Evolutionary conservation across 2,888 invertebrate genomes (phyloP).

Genomic region (Parnassius mnemosyne): DNA sequence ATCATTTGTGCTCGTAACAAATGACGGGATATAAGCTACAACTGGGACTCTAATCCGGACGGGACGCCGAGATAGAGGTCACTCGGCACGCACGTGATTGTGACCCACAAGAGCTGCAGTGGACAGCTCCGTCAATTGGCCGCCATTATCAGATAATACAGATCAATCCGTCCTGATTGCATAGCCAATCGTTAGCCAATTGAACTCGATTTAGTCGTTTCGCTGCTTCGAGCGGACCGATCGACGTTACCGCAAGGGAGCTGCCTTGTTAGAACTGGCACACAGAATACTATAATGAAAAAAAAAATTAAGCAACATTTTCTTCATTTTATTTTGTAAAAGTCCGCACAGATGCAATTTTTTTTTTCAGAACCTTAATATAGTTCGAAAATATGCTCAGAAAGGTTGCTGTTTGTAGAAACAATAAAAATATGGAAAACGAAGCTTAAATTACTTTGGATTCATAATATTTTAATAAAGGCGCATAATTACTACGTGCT

Average conservation of each 20-base stretch:
- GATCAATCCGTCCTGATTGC: slow-evolving; percentile 78
- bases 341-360: too few relatives aligned
- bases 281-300: background rate
- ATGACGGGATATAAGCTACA: too few relatives aligned
- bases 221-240: slow-evolving; percentile 26
- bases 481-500: slow-evolving; percentile 15
- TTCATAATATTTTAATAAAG: slow-evolving; percentile 23
- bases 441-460: background rate
- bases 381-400: too few relatives aligned
- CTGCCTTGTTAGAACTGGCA: slow-evolving; percentile 1
- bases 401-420: background rate
- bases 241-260: slow-evolving; percentile 10
- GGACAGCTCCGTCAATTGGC: slow-evolving; percentile 34
- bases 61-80: slow-evolving; percentile 34
- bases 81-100: slow-evolving; percentile 40
- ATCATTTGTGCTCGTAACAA: too few relatives aligned
- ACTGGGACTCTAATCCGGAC: slow-evolving; percentile 10
- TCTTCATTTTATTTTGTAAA: too few relatives aligned
- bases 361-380: too few relatives aligned
- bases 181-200: slow-evolving; percentile 79
- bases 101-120: slow-evolving; percentile 13
- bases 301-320: too few relatives aligned
- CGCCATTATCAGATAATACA: slow-evolving; percentile 71
- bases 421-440: slow-evolving; percentile 7
- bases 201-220: slow-evolving; percentile 63